phyloP scores from a whole-genome alignment of 1,140 invertebrate species.

The Adelges cooleyi region DNA sequence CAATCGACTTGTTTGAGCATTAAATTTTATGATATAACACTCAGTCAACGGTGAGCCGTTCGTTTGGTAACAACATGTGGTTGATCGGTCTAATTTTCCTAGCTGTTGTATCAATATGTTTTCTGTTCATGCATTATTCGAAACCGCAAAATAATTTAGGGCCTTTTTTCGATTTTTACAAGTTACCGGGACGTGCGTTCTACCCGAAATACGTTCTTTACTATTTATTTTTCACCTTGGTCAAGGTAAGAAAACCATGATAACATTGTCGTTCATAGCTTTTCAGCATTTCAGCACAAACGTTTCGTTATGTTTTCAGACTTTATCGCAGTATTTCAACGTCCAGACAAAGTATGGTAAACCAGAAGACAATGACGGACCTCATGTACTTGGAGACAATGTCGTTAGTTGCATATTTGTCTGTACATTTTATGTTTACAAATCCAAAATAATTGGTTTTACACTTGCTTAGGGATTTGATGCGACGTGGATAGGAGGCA shows the following conservation, averaged over 20 bases:
- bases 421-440: not conserved
- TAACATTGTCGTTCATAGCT: too few relatives aligned
- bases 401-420: not conserved
- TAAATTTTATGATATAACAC: too few relatives aligned
- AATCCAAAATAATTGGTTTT: not conserved
- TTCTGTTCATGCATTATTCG: too few relatives aligned
- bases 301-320: not conserved
- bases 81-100: too few relatives aligned
- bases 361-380: conserved; percentile 1
- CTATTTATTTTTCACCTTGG: not conserved
- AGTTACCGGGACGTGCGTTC: not conserved
- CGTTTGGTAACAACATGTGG: too few relatives aligned
- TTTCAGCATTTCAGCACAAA: too few relatives aligned
- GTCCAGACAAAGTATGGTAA: not conserved
- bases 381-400: not conserved
- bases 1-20: too few relatives aligned
- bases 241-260: not conserved
- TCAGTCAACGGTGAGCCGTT: too few relatives aligned
- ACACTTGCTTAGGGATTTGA: not conserved
- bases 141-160: too few relatives aligned
- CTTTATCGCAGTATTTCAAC: not conserved
- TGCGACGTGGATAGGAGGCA: conserved; percentile 11
- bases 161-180: not conserved
- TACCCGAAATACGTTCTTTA: not conserved
- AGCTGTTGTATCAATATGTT: too few relatives aligned